Conservation (phyloP, 1,140 invertebrate species). For the Pygmarrhopalites habei region DNA sequence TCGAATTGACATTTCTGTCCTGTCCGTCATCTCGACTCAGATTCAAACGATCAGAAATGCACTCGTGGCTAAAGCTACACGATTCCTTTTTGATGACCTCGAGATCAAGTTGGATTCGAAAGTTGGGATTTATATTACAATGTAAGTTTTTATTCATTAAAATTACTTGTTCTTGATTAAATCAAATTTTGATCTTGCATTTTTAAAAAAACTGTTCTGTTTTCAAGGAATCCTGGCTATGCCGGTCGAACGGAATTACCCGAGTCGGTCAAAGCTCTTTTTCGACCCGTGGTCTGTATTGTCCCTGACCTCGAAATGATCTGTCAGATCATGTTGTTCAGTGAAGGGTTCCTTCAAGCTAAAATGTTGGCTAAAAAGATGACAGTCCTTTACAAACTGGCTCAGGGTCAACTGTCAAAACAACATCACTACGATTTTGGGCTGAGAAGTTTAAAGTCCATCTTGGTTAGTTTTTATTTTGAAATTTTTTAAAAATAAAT, state of each 20-base stretch:
- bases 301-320: slow-evolving; percentile 83
- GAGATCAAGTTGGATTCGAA: slow-evolving; percentile 73
- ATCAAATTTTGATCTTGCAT: no score
- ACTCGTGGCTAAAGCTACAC: no score
- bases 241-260: slow-evolving; percentile 80
- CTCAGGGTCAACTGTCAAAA: slow-evolving; percentile 77
- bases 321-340: slow-evolving; percentile 83
- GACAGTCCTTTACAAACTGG: slow-evolving; percentile 78
- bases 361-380: slow-evolving; percentile 86
- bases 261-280: slow-evolving; percentile 82
- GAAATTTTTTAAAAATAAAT: no score
- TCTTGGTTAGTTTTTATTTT: slow-evolving; percentile 47
- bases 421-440: slow-evolving; percentile 92
- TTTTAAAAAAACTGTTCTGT: no score
- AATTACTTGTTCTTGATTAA: no score
- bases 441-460: slow-evolving; percentile 76
- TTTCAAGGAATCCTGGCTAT: slow-evolving; percentile 96
- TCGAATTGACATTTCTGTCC: slow-evolving; percentile 76
- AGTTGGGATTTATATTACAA: slow-evolving; percentile 86
- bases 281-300: slow-evolving; percentile 81
- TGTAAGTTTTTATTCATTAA: no score
- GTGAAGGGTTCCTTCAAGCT: slow-evolving; percentile 77
- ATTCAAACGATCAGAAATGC: slow-evolving; percentile 79
- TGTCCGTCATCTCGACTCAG: slow-evolving; percentile 85
- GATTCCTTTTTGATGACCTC: slow-evolving; percentile 79